Percentiles rank a stretch among this genome's conserved stretches.
Evolutionary conservation across 2,797 vertebrate species (phyloP).

Genomic region (Diplodus sargus): DNA sequence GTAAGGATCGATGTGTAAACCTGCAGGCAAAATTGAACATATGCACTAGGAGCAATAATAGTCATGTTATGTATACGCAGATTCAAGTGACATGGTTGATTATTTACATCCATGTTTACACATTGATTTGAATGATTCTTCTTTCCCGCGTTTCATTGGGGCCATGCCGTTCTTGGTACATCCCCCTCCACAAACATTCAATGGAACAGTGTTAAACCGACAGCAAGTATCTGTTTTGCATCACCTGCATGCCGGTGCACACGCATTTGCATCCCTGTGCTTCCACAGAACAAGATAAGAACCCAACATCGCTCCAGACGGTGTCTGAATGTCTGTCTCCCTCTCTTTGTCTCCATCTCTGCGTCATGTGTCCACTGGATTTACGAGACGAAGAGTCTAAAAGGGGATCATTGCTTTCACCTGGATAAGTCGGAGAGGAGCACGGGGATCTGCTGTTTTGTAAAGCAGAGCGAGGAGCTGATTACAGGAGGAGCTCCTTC

Average conservation of each 20-base stretch:
- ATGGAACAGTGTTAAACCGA: background rate
- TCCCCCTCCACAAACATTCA: background rate
- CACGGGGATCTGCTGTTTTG: constrained; percentile 21
- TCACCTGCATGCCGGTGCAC: background rate
- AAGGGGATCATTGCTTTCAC: constrained; percentile 6
- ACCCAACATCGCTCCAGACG: background rate
- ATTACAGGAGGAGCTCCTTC: constrained; percentile 50
- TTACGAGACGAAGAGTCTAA: constrained; percentile 11
- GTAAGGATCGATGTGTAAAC: no score
- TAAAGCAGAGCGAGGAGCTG: constrained; percentile 25
- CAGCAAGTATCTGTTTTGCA: background rate
- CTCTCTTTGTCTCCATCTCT: background rate
- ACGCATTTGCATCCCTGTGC: background rate
- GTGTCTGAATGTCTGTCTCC: no score
- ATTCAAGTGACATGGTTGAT: no score
- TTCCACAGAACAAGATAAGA: background rate
- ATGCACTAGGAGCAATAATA: no score
- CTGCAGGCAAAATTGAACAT: no score
- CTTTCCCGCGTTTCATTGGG: background rate
- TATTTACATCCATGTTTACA: background rate
- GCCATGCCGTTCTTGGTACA: background rate
- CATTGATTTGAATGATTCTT: background rate
- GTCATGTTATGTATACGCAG: no score
- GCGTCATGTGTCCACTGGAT: constrained; percentile 11
- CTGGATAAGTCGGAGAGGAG: constrained; percentile 10